Base-by-base conservation (phyloP, 2,797 vertebrate genomes). In the Premnoplex brunnescens region DNA sequence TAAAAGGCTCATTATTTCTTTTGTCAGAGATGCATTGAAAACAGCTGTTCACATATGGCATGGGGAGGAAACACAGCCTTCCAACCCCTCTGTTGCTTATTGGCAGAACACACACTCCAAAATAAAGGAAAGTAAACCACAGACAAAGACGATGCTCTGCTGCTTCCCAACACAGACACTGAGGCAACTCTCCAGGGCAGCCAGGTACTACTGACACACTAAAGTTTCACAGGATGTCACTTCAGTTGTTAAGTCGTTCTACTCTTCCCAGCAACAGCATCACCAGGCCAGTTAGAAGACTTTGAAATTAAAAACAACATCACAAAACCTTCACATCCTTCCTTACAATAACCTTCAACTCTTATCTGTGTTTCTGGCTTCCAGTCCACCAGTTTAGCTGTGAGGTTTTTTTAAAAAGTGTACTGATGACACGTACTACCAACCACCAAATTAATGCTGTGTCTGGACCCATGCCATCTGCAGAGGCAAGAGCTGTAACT, bases 1-100 rank as follows among this genome's bases (percentile, higher is more conserved):
- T 46, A 92, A 88, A 95, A 93, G 91, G 66, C 66, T 94, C 85
- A 76, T 96, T 95, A 94, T 89, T 96, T 89, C 89, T 91, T 95
- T 93, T 88, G 92, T 96, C 85, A 78, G 89, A 55, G 58, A 92
- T 81, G 82, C 79, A 86, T 4, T 93, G 94, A 71, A 91, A 95
- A 75, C 69, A 90, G 91, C 83, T 82, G 91, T 92, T 91, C 91
- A 72, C 89, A 92, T 89, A 68, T 84, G 58, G 89, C 44, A 64
- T 4, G 13, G 56, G 17, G 23, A 10, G 52, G 21, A 21, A 91
- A 49, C 14, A 21, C 3, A 68, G 43, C 34, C 28, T 84, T 78
- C 69, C 10, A 3, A 30, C 54, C 51, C 78, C 64, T 89, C 68
- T 1, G 2, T 13, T 74, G 64, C 79, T 66, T 60, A 36, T 48